Conservation (phyloP, 1,140 invertebrate genomes). For the Cepaea nemoralis region DNA sequence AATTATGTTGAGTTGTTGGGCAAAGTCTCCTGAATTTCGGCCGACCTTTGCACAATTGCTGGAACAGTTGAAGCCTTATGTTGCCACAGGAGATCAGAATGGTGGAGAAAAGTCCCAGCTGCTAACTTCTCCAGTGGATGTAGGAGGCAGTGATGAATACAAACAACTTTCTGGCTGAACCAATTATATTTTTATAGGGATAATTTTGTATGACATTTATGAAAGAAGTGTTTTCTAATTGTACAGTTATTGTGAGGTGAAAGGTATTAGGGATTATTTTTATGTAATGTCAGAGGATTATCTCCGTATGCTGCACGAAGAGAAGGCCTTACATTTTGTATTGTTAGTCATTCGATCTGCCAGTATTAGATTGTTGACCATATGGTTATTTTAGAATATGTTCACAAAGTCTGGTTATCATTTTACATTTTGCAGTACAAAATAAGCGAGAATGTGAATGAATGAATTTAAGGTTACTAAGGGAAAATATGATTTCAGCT, state of each 20-base stretch:
- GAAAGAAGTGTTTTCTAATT: not conserved
- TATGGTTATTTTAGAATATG: not conserved
- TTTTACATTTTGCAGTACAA: not conserved
- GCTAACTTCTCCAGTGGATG: conserved; percentile 47
- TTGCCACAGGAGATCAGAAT: conserved; percentile 39
- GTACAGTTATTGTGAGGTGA: not conserved
- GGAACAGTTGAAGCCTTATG: conserved; percentile 52
- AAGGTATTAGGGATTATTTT: not conserved
- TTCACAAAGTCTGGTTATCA: not conserved
- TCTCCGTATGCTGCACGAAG: not conserved
- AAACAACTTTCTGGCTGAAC: conserved; percentile 56
- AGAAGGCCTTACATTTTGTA: no score
- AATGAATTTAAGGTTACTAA: not conserved
- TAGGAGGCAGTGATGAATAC: conserved; percentile 57
- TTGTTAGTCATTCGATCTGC: not conserved
- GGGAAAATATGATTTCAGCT: no score
- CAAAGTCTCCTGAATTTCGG: conserved; percentile 79
- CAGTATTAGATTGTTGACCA: conserved; percentile 1
- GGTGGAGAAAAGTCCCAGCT: conserved; percentile 49
- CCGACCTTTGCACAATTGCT: conserved; percentile 81
- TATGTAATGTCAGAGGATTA: not conserved
- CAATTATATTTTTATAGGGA: no score
- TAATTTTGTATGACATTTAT: not conserved
- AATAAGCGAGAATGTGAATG: no score
- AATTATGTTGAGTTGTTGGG: conserved; percentile 91